Percentiles rank a stretch among this genome's conserved stretches.
Conservation (phyloP, 2,797 vertebrate species). For the Australoheros facetus region DNA sequence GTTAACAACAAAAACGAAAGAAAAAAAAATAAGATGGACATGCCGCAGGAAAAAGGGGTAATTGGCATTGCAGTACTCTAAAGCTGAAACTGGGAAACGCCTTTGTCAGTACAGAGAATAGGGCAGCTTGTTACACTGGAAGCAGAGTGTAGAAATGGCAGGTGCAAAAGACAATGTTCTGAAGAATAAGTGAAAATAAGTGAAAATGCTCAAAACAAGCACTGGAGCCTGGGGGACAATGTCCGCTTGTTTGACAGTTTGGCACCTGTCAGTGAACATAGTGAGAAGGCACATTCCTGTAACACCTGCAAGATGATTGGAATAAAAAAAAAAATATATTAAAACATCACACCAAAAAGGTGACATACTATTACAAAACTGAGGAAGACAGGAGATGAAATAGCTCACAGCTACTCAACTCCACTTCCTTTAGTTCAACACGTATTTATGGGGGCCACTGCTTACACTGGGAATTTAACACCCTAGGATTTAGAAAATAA, state of each 20-base stretch:
- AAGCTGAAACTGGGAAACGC: constrained; percentile 47
- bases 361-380: not conserved
- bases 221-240: not conserved
- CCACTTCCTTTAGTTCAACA: too few relatives aligned
- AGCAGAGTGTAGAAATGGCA: constrained; percentile 41
- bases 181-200: constrained; percentile 43
- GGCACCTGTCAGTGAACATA: not conserved
- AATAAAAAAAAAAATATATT: not conserved
- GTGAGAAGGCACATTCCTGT: not conserved
- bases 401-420: too few relatives aligned
- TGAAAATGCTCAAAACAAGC: constrained; percentile 28
- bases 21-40: not conserved
- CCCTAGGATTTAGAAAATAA: too few relatives aligned
- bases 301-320: not conserved
- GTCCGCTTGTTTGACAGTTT: constrained; percentile 32
- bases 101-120: constrained; percentile 50
- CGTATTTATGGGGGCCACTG: too few relatives aligned
- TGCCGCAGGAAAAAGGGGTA: constrained; percentile 27
- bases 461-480: too few relatives aligned
- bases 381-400: too few relatives aligned
- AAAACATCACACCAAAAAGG: not conserved
- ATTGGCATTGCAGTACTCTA: constrained; percentile 46
- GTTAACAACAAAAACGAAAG: constrained; percentile 13
- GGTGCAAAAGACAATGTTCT: constrained; percentile 50
- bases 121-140: constrained; percentile 50